phyloP scores from a whole-genome alignment of 2,888 invertebrate species.

The Arctia plantaginis region DNA sequence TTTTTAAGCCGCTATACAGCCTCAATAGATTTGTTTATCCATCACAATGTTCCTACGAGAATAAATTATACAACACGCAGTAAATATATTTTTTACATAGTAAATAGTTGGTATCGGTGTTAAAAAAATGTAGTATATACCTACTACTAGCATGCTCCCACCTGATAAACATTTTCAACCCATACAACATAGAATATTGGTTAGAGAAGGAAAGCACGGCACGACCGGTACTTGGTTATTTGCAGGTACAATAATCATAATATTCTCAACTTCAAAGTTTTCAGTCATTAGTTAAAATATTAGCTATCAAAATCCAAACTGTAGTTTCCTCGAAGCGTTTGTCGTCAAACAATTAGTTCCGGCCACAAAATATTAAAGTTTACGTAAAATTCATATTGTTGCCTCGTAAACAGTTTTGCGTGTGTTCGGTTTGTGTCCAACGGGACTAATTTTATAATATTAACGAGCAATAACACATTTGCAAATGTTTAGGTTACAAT shows the following conservation, averaged over 20 bases:
- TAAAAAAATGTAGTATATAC: too few species aligned
- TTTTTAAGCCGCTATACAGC: too few species aligned
- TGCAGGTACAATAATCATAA: neutral
- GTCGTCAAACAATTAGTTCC: constrained; percentile 21
- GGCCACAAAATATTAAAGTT: constrained; percentile 32
- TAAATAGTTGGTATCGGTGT: too few species aligned
- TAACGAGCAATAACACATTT: constrained; percentile 26
- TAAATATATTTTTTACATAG: too few species aligned
- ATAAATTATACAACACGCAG: too few species aligned
- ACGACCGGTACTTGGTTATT: neutral
- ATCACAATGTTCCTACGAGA: too few species aligned
- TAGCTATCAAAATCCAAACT: neutral
- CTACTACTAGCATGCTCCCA: too few species aligned
- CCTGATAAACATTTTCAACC: too few species aligned
- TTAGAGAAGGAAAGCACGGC: neutral
- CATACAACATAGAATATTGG: neutral
- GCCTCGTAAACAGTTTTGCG: constrained; percentile 40
- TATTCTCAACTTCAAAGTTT: neutral
- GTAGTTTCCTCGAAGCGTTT: neutral
- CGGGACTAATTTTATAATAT: constrained; percentile 24
- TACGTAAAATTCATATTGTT: constrained; percentile 23
- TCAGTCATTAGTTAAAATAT: neutral
- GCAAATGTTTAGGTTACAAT: constrained; percentile 17
- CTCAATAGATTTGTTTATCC: too few species aligned
- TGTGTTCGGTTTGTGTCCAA: constrained; percentile 42